phyloP scores from a whole-genome alignment of 30 jellyfish, hydroid and myxozoan genomes.

The Sanderia malayensis region DNA sequence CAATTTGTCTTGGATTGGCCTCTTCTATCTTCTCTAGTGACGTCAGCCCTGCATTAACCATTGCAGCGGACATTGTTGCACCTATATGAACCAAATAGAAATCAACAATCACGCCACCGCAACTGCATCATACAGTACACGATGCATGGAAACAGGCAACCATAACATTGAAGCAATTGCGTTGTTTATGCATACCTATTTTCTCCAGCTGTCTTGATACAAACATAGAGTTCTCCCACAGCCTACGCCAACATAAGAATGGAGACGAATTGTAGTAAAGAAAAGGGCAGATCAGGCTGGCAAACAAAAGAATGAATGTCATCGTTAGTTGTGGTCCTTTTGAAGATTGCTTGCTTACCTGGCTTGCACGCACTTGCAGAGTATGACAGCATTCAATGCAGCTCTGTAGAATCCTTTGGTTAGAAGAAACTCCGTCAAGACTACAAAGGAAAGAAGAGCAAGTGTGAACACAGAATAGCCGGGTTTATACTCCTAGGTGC shows the following conservation, averaged over 20 bases:
- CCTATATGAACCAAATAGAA: slow-evolving; percentile 48
- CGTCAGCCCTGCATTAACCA: slow-evolving; percentile 95
- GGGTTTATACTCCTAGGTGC: no score
- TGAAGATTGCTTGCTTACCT: no score
- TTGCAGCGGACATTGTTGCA: slow-evolving; percentile 87
- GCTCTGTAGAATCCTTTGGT: slow-evolving; percentile 66
- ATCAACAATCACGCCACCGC: neutral
- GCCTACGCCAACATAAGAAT: no score
- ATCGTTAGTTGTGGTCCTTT: no score
- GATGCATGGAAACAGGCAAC: no score
- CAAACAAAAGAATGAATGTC: no score
- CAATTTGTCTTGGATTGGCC: slow-evolving; percentile 90
- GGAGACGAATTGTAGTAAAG: no score
- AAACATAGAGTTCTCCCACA: slow-evolving; percentile 92
- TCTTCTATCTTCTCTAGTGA: slow-evolving; percentile 80
- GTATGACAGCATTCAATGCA: slow-evolving; percentile 65
- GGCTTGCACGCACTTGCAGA: slow-evolving; percentile 83
- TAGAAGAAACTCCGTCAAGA: slow-evolving; percentile 74
- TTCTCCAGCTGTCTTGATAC: slow-evolving; percentile 91
- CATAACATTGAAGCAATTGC: neutral
- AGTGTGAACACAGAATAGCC: no score
- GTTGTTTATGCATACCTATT: slow-evolving; percentile 52
- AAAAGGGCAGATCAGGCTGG: no score
- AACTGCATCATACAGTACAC: neutral
- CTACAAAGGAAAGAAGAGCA: slow-evolving; percentile 51